Conservation (phyloP, 1,140 invertebrate genomes). For the Drosophila saltans region DNA sequence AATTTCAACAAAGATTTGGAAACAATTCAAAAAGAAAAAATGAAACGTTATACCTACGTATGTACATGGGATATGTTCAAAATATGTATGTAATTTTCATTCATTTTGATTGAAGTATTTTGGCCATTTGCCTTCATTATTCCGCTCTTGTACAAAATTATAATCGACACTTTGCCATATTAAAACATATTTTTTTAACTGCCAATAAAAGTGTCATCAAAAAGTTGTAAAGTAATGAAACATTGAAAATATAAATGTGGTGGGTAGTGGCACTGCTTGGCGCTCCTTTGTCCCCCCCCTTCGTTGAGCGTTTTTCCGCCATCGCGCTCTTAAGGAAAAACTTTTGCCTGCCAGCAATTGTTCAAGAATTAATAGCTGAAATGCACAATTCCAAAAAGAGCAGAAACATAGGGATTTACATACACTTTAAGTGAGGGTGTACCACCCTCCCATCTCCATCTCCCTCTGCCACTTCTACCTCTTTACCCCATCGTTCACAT, state of each 20-base stretch:
- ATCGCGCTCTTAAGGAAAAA: constrained; percentile 46
- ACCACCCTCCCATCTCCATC: not conserved
- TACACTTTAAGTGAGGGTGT: constrained; percentile 50
- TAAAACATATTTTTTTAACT: constrained; percentile 56
- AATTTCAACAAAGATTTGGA: not conserved
- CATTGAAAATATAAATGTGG: constrained; percentile 69
- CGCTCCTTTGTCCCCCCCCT: not conserved
- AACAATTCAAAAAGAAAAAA: not conserved
- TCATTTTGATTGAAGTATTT: constrained; percentile 1
- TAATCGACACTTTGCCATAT: constrained; percentile 17
- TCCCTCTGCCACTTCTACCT: not conserved
- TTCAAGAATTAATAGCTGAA: constrained; percentile 51
- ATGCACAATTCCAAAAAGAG: constrained; percentile 34
- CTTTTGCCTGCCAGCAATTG: constrained; percentile 64
- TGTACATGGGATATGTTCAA: not conserved
- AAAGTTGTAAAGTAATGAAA: constrained; percentile 80
- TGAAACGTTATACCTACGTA: too few species aligned
- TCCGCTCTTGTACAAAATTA: constrained; percentile 2
- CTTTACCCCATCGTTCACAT: constrained; percentile 22
- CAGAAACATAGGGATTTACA: constrained; percentile 32
- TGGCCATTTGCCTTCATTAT: not conserved
- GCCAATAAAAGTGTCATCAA: constrained; percentile 79
- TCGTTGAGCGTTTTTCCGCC: not conserved
- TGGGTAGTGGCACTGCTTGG: constrained; percentile 6
- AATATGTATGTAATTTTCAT: not conserved